Evolutionary conservation across 2,797 vertebrate genomes (phyloP), one percentile per base, ranked within the genome.

Genomic region (Gobio occitaniae): DNA sequence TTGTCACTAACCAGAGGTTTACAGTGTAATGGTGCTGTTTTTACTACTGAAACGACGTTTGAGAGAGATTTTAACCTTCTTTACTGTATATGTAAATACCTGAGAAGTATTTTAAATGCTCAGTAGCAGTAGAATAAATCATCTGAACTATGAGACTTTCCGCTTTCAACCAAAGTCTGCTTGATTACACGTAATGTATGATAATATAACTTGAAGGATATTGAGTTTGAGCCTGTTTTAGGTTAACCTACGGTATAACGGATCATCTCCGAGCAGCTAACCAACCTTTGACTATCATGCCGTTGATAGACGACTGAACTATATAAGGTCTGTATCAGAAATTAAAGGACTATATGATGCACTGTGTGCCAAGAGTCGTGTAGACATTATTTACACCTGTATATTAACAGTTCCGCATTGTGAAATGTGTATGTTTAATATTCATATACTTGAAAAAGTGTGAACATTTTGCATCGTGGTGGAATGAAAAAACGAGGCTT

Each of bases 241-340:
- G 83, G 91, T 94, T 84, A 90, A 90, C 87, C 83, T 90, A 88
- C 69, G 68, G 85, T 92, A 86, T 87, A 92, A 87, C 87, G 83
- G 63, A 69, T 83, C 82, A 87, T 94, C 90, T 89, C 56, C 88
- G 94, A 94, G 95, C 94, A 95, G 95, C 94, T 95, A 93, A 92
- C 92, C 93, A 93, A 92, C 90, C 84, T 92, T 92, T 93, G 93
- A 87, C 92, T 91, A 84, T 94, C 87, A 83, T 93, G 89, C 81
- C 84, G 90, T 91, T 90, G 93, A 93, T 89, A 89, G 93, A 87
- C 92, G 93, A 92, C 92, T 94, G 92, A 94, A 91, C 92, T 96
- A 93, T 93, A 93, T 38, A 32, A 96, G 94, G 95, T 97, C 96
- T 97, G 96, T 97, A 97, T 98, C 96, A 97, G 95, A 97, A 97